Base-by-base conservation (phyloP, 2,888 invertebrate species). In the Cheilosia vulpina region DNA sequence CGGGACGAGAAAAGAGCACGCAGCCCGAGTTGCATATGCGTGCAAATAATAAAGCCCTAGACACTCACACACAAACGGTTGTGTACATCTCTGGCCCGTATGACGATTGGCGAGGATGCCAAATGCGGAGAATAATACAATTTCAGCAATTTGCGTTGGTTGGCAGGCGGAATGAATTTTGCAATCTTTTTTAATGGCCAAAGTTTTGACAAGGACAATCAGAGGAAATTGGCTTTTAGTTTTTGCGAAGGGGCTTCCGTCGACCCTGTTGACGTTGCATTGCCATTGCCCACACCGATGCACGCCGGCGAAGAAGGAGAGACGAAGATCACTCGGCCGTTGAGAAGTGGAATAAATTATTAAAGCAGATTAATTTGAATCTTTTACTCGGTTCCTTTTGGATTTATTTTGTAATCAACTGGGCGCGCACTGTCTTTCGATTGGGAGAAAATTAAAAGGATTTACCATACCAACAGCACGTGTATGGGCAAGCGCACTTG, bases 121-220 rank as follows among this genome's bases (percentile, higher is more conserved):
- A 71, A 71, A 71, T 78, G 81, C 38, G 68, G 47, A 65, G 38
- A 38, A 62, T 50, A 50, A 80, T 80, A 85, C 81, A 77, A 85
- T 85, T 82, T 45, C 72, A 82, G 77, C 87, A 78, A 87, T 87
- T 87, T 82, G 82, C 43, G 82, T 82, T 82, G 87, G 58, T 69
- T 87, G 87, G 87, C 87, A 87, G 87, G 87, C 82, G 73, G 82
- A 87, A 87, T 87, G 87, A 87, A 87, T 87, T 87, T 87, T 53
- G 82, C 73, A 87, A 87, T 87, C 87, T 78, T 87, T 87, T 87
- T 87, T 87, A 87, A 87, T 87, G 87, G 82, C 63, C 53, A 82
- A 87, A 87, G 87, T 87, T 87, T 87, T 87, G 87, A 87, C 87
- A 82, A 87, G 87, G 87, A 87, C 85, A 85, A 85, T 85, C 85